Conservation (phyloP, 2,888 invertebrate genomes). For the Trachelus tabidus region DNA sequence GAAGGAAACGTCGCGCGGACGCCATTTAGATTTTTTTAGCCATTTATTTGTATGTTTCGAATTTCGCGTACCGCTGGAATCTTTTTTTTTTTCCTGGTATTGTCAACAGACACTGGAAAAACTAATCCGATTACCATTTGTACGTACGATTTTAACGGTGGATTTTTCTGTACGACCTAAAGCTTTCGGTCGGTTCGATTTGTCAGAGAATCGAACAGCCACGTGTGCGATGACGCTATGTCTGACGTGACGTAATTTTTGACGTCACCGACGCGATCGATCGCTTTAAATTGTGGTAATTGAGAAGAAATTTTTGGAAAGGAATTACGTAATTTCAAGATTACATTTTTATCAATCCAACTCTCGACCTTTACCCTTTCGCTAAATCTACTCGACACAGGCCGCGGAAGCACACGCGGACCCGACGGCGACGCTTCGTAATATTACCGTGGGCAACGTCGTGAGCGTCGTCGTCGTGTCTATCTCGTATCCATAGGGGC, state of each 20-base stretch:
- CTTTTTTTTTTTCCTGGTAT: too few species aligned
- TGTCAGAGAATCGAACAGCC: not conserved
- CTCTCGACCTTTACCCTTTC: not conserved
- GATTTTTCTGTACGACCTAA: not conserved
- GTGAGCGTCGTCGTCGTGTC: not conserved
- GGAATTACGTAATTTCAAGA: too few species aligned
- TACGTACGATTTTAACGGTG: not conserved
- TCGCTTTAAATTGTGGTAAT: not conserved
- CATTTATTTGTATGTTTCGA: not conserved
- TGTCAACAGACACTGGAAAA: not conserved
- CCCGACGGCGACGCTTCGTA: not conserved
- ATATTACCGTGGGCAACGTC: too few species aligned
- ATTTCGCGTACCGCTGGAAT: not conserved
- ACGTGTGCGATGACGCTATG: not conserved
- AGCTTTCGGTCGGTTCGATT: not conserved
- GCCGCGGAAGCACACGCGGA: not conserved
- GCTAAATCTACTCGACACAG: not conserved
- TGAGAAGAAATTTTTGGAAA: too few species aligned
- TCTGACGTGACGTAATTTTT: not conserved
- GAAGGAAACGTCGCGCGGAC: not conserved
- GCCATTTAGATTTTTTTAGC: too few species aligned
- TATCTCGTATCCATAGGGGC: not conserved
- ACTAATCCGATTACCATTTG: not conserved
- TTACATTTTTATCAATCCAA: not conserved
- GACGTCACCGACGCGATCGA: fast-evolving